Evolutionary conservation across 2,888 invertebrate genomes (phyloP), one percentile per base, ranked within the genome.

Genomic region (Adelognathus sp.): DNA sequence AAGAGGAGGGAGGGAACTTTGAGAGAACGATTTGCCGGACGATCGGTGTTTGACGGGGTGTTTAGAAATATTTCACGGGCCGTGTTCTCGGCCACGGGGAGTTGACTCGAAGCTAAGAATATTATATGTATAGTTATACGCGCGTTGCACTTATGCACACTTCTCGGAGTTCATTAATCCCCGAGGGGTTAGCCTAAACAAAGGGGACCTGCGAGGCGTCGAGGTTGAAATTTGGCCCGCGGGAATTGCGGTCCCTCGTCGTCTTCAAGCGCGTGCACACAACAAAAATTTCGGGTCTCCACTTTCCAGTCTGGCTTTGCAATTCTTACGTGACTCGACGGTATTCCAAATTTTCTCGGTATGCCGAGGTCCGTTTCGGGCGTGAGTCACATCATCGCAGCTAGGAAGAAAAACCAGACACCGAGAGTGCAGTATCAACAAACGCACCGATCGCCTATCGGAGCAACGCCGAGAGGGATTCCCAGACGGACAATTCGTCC

Each of bases 41-140:
- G 50, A 72, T 60, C 79, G 74, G 82, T 79, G 78, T 74, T 77
- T n/a, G n/a, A n/a, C n/a, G n/a, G n/a, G 83, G 83, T 88, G 88
- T 89, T 90, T 90, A 90, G 90, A 90, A 90, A 90, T 89, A 88
- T 90, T 88, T 88, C 85, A 87, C 84, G 80, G 84, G 83, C 81
- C 83, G 84, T 84, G 84, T 82, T 80, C 61, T 21, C 3, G 50
- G 24, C 11, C 50, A 21, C 1, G 50, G 56, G 56, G 84, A 82
- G 84, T 86, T 86, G 85, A 84, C 76, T 24, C 18, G 21, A 33
- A 33, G 16, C 36, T 44, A 39, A 67, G 21, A n/a, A n/a, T n/a
- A n/a, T n/a, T n/a, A n/a, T n/a, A n/a, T n/a, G 41, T 64, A 61
- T 67, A 73, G 71, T 74, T 72, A 71, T 46, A 60, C n/a, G 56